Base-by-base conservation (phyloP, 1,140 invertebrate genomes). In the Calliphora vicina region DNA sequence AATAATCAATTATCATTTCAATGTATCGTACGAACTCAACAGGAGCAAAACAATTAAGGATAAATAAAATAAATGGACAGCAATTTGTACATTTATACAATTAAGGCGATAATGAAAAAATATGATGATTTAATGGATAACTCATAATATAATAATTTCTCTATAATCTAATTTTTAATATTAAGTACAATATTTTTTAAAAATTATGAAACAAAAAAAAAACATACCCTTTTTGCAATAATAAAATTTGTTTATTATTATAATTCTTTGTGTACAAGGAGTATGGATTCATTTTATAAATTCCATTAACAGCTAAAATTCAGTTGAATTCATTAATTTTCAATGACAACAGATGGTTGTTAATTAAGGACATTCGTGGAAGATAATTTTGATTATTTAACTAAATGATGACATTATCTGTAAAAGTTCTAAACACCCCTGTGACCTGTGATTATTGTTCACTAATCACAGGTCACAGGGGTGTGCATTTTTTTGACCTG, bases 61-160 rank as follows among this genome's bases (percentile, higher is more conserved):
- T 35, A 35, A 35, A 35, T 35, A 15, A 57, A n/a, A 57, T 57
- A 10, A 57, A 17, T 57, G 50, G n/a, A 57, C 15, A 57, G 15
- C 50, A 17, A 57, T n/a, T 57, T 57, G 2, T 57, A 5, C 15
- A 57, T 17, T 17, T n/a, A n/a, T n/a, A n/a, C n/a, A n/a, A n/a
- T n/a, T n/a, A 13, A 6, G 50, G 50, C 50, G 50, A 57, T 57
- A 57, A 6, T 57, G 50, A 17, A 17, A 57, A 57, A n/a, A n/a
- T n/a, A n/a, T n/a, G n/a, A n/a, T n/a, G n/a, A n/a, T n/a, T n/a
- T n/a, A n/a, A n/a, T 61, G 61, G 26, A 35, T n/a, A 17, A 17
- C 13, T 43, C 23, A 8, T 35, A 76, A 76, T 76, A 76, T n/a
- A 29, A 17, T 76, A 29, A n/a, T 76, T 76, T 76, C 23, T 76